Conservation (phyloP, 2,113 vertebrate genomes). For the Amphiprion ocellaris region DNA sequence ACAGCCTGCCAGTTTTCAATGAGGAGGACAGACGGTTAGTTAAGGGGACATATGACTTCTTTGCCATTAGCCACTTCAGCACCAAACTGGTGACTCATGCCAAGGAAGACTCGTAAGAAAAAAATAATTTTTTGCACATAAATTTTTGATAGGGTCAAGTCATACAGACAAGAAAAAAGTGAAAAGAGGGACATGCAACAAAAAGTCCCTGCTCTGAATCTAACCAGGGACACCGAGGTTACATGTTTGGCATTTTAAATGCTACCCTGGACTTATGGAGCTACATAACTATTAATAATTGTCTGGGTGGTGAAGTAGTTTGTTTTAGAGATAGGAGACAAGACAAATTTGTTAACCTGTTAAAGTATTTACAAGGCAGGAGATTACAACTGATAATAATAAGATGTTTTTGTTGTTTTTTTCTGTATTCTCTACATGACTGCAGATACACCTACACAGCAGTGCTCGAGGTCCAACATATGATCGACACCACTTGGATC, state of each 20-base stretch:
- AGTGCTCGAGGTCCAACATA: slow-evolving; percentile 90
- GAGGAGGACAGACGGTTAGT: slow-evolving; percentile 88
- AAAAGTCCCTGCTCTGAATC: background rate
- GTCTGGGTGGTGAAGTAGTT: no score
- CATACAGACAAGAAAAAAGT: no score
- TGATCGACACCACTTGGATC: slow-evolving; percentile 93
- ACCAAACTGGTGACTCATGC: slow-evolving; percentile 92
- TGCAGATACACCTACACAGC: slow-evolving; percentile 86
- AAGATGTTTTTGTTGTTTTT: background rate
- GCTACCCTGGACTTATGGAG: no score
- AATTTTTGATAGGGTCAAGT: background rate
- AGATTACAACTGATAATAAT: no score
- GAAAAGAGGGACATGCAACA: background rate
- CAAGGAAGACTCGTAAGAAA: slow-evolving; percentile 85
- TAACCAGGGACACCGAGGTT: no score
- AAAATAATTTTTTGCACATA: background rate
- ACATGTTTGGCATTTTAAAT: no score
- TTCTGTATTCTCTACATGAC: background rate
- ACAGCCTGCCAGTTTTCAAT: slow-evolving; percentile 91
- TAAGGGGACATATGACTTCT: slow-evolving; percentile 93
- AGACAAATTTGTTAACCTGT: no score
- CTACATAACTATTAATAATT: no score
- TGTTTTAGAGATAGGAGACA: no score
- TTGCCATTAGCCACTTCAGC: slow-evolving; percentile 95
- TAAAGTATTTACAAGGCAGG: no score